A percentile compares a stretch with the other conserved stretches of the same genome.
Conservation (phyloP, 2,888 invertebrate species). For the Hirtodrosophila confusa region DNA sequence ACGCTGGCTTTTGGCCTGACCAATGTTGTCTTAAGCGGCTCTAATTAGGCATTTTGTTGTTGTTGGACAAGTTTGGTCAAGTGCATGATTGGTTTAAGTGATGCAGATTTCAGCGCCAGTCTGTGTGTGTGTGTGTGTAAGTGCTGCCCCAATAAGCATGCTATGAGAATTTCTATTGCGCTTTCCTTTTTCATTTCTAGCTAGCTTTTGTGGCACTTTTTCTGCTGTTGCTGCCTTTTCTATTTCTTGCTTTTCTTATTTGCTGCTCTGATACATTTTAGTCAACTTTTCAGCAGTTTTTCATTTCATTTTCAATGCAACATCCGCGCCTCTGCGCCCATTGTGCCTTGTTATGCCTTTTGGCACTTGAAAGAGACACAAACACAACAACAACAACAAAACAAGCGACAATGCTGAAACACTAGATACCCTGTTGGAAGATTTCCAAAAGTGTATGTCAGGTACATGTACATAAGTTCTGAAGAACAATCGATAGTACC, state of each 20-base stretch:
- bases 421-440: slow-evolving; percentile 7
- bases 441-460: no score
- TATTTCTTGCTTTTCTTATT: slow-evolving; percentile 15
- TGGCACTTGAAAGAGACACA: slow-evolving; percentile 38
- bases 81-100: slow-evolving; percentile 67
- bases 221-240: slow-evolving; percentile 12
- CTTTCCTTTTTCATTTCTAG: slow-evolving; percentile 16
- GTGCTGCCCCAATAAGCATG: slow-evolving; percentile 27
- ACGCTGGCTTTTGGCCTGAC: slow-evolving; percentile 27
- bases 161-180: slow-evolving; percentile 19
- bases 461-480: no score
- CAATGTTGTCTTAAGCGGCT: slow-evolving; percentile 71
- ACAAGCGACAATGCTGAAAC: background rate
- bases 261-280: slow-evolving; percentile 37
- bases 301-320: slow-evolving; percentile 53
- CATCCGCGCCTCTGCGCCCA: slow-evolving; percentile 28
- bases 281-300: slow-evolving; percentile 44
- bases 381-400: slow-evolving; percentile 19
- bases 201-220: slow-evolving; percentile 16
- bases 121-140: slow-evolving; percentile 2
- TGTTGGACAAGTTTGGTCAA: slow-evolving; percentile 42
- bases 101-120: background rate
- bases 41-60: slow-evolving; percentile 62
- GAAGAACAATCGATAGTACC: no score
- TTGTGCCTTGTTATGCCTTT: slow-evolving; percentile 45